Base-by-base conservation (phyloP, 2,113 vertebrate species). In the Ceyx cyanopectus region DNA sequence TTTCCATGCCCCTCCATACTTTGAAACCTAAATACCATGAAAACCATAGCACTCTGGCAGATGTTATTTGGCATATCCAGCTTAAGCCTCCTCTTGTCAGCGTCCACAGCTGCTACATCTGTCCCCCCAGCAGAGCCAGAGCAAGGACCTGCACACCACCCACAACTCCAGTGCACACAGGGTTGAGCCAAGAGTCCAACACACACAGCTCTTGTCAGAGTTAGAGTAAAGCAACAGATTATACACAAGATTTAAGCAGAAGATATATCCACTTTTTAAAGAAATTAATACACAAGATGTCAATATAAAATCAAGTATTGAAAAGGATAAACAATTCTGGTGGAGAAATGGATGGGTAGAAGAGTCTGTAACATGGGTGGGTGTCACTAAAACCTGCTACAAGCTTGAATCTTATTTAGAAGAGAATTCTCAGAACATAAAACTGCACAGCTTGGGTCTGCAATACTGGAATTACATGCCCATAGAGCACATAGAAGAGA, bases 221-320 rank as follows among this genome's bases (percentile, higher is more conserved):
- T 29, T 9, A 67, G 19, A 67, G 18, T 10, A 77, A 87, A 87
- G 40, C 18, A 90, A 53, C 12, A 69, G 58, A 40, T 40, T 56
- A 43, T 56, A 62, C 46, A 48, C n/a, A 76, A 30, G 53, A 66
- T 22, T 81, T 57, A 53, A 87, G 74, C 14, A 75, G 53, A 85
- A 79, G 26, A 76, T 4, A 37, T 3, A 13, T 3, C 40, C 48
- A 27, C 18, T 27, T 79, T 76, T 26, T 20, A 1, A 3, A 54
- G 78, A 63, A 66, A 75, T 50, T 45, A 86, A 80, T 23, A 46
- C 2, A 24, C 24, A 72, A 68, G 21, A 15, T 45, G 65, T 62
- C 80, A 88, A 77, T 88, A 88, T 46, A 63, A 41, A 77, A 80
- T 65, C 70, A 88, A 90, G 73, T 80, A 90, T 12, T 60, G n/a